These are phyloP conservation scores for Poeciliopsis turneri DNA, from an alignment of 2,797 vertebrate genomes.

Conservation along the genomic window DNA sequence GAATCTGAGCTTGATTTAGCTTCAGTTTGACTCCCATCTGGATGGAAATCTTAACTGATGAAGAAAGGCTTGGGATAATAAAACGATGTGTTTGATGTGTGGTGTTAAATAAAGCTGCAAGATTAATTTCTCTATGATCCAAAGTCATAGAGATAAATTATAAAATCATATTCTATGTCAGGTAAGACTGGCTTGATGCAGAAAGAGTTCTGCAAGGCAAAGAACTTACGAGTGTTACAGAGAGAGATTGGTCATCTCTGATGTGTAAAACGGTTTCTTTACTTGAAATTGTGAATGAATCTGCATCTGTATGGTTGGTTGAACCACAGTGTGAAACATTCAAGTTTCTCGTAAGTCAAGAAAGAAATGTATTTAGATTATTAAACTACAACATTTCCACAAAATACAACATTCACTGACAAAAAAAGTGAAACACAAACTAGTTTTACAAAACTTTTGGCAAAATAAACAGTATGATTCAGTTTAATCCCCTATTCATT, in stretches of 20 bases:
- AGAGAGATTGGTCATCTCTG: too few relatives aligned
- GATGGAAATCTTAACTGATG: not conserved
- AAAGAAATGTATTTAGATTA: not conserved
- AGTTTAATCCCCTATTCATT: not conserved
- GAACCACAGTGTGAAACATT: not conserved
- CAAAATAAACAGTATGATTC: not conserved
- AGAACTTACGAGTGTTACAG: not conserved
- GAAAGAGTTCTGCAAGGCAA: not conserved
- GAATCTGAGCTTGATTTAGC: constrained; percentile 15
- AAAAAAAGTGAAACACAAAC: not conserved
- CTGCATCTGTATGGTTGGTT: not conserved
- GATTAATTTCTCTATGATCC: not conserved
- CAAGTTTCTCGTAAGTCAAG: not conserved
- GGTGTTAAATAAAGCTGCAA: not conserved
- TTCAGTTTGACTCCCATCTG: not conserved
- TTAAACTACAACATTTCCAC: not conserved
- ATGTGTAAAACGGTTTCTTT: not conserved
- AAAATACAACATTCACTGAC: not conserved
- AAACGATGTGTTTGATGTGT: not conserved
- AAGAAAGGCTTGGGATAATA: not conserved
- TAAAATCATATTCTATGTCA: not conserved
- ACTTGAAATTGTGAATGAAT: not conserved
- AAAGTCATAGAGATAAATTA: not conserved
- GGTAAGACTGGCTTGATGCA: not conserved
- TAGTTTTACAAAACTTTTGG: not conserved